These are phyloP conservation scores for Decapterus maruadsi DNA, from an alignment of 2,797 vertebrate species.

Conservation along the genomic window DNA sequence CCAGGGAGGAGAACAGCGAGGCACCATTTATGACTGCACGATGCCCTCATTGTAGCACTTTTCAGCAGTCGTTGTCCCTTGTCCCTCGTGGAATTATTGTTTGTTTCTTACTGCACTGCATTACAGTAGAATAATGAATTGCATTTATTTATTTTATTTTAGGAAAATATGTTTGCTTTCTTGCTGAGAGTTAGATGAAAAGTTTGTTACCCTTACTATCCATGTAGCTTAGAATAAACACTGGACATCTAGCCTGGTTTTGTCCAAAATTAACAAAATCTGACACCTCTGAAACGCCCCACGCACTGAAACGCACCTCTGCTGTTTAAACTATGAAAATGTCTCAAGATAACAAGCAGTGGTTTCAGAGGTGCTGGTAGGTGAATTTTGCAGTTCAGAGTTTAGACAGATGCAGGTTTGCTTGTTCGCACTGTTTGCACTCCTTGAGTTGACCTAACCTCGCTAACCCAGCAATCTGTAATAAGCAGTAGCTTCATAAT, in stretches of 20 bases:
- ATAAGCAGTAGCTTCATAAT: background rate
- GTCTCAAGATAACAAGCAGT: too few species aligned
- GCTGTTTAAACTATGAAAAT: background rate
- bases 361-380: background rate
- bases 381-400: background rate
- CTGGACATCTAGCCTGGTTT: background rate
- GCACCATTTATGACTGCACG: slow-evolving; percentile 34
- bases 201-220: background rate
- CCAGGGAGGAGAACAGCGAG: slow-evolving; percentile 43
- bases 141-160: slow-evolving; percentile 11
- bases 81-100: slow-evolving; percentile 18
- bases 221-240: background rate
- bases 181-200: background rate
- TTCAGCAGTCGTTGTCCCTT: slow-evolving; percentile 32
- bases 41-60: slow-evolving; percentile 52
- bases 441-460: background rate
- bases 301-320: too few species aligned
- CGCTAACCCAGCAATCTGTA: background rate
- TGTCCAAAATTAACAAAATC: background rate
- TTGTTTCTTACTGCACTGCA: background rate
- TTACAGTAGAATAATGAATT: slow-evolving; percentile 8
- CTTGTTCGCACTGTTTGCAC: background rate
- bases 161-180: background rate
- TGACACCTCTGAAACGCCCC: too few species aligned
- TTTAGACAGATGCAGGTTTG: background rate